Conservation (phyloP, 2,113 vertebrate species). For the Leptobrachium leishanense region DNA sequence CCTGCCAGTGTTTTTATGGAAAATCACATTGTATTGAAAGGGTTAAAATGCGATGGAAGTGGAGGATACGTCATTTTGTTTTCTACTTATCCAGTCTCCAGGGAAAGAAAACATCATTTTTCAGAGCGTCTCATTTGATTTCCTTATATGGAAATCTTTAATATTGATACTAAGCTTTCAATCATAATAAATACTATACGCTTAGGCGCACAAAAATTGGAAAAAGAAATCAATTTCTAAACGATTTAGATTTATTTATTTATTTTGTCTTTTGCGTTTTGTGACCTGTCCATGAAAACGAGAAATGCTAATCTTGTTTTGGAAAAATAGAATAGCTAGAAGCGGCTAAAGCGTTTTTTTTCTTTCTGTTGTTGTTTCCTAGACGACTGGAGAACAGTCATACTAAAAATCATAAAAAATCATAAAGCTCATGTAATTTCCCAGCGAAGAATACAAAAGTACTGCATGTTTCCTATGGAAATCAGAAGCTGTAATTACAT, state of each 20-base stretch:
- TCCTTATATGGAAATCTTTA: slow-evolving; percentile 14
- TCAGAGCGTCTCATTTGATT: neutral
- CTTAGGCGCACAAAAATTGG: neutral
- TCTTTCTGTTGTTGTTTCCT: neutral
- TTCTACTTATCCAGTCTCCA: neutral
- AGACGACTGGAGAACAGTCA: neutral
- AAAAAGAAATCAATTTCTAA: slow-evolving; percentile 13
- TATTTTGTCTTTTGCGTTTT: neutral
- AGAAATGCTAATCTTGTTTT: slow-evolving; percentile 14
- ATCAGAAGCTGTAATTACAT: no score
- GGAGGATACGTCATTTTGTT: neutral
- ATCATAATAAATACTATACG: slow-evolving; percentile 3
- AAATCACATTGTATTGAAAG: no score
- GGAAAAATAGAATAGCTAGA: neutral
- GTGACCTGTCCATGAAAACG: slow-evolving; percentile 7
- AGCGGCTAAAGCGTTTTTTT: neutral
- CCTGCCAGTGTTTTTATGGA: no score
- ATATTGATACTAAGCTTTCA: slow-evolving; percentile 20
- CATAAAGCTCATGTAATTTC: no score
- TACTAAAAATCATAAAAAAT: neutral
- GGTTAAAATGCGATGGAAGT: neutral
- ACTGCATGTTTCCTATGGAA: no score
- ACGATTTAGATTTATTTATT: neutral
- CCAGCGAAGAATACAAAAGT: no score
- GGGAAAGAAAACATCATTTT: neutral